Evolutionary conservation across 2,888 invertebrate species (phyloP).

Genomic region (Polietes domitor): DNA sequence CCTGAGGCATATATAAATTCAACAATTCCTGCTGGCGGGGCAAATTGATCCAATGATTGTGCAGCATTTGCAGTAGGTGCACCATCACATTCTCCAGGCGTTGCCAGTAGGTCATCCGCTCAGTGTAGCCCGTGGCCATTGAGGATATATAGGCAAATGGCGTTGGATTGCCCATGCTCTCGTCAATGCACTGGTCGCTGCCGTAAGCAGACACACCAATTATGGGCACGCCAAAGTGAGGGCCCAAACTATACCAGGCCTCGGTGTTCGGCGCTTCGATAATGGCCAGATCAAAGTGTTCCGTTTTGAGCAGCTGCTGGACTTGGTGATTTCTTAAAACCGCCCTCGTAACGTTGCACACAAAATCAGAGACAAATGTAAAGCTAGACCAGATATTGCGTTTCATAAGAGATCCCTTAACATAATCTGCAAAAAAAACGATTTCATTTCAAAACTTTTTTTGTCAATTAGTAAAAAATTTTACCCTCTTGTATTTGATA

Average conservation of each 20-base stretch:
- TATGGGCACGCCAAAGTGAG: slow-evolving; percentile 74
- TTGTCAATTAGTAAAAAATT: not conserved
- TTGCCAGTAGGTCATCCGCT: slow-evolving; percentile 77
- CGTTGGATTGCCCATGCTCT: slow-evolving; percentile 72
- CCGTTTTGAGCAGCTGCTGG: slow-evolving; percentile 71
- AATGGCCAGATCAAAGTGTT: slow-evolving; percentile 78
- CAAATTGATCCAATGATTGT: slow-evolving; percentile 69
- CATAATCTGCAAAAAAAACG: slow-evolving; percentile 56
- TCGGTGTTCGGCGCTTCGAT: slow-evolving; percentile 76
- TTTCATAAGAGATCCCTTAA: slow-evolving; percentile 72
- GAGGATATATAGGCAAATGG: slow-evolving; percentile 76
- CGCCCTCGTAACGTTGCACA: not conserved
- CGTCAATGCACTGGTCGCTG: slow-evolving; percentile 69
- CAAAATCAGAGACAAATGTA: slow-evolving; percentile 1
- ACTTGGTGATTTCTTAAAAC: slow-evolving; percentile 66
- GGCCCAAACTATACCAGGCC: slow-evolving; percentile 74
- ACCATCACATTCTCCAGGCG: slow-evolving; percentile 76
- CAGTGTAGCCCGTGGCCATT: slow-evolving; percentile 68
- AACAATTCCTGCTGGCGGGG: slow-evolving; percentile 72
- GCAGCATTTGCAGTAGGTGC: slow-evolving; percentile 64
- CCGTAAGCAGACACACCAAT: slow-evolving; percentile 72
- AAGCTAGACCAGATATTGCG: slow-evolving; percentile 68
- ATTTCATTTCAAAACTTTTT: not conserved
- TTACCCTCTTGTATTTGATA: slow-evolving; percentile 48
- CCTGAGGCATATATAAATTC: slow-evolving; percentile 71